Evolutionary conservation across 2,888 invertebrate species (phyloP), one percentile per base, ranked within the genome.

Genomic region (Deroplatys truncata): DNA sequence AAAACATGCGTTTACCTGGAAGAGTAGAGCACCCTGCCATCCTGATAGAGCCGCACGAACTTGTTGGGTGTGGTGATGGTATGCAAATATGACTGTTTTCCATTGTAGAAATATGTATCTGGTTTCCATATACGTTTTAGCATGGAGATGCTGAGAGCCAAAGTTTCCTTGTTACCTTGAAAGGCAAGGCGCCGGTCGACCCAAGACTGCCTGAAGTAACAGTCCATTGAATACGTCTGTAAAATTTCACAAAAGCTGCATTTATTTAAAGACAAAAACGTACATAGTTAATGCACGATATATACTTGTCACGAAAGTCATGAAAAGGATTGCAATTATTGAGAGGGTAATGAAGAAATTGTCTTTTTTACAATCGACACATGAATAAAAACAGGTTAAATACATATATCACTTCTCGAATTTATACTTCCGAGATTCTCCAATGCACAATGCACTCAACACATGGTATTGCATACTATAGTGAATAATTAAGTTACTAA

Each of bases 161-260:
- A 94, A 72, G 96, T 96, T 91, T 96, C 95, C 92, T 96, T 95
- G 91, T 95, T 94, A 89, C 95, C 94, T 8, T 92, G 91, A 93
- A 97, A 97, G n/a, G 96, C 96, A 91, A 98, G 94, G 72, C 97
- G 95, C 90, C 95, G 94, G 93, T 98, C 98, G 90, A 96, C 95
- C 98, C 98, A 98, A 29, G 96, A 96, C 93, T 98, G 97, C 0
- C 97, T 96, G 94, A 98, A 98, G 93, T 98, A 98, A 93, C 97
- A 97, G 93, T 98, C 97, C 96, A 98, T 97, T 28, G 97, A 96
- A 93, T 97, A 98, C 13, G 97, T 96, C 97, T 97, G 93, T 15
- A 92, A 92, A 15, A 25, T 43, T 10, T 43, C 1, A 43, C 43
- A 43, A 43, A 13, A 43, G 13, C 43, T 35, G 1, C 43, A 13